Percentiles rank a stretch among this genome's conserved stretches.
Conservation (phyloP, 2,113 vertebrate species). For the Hydropotes inermis region DNA sequence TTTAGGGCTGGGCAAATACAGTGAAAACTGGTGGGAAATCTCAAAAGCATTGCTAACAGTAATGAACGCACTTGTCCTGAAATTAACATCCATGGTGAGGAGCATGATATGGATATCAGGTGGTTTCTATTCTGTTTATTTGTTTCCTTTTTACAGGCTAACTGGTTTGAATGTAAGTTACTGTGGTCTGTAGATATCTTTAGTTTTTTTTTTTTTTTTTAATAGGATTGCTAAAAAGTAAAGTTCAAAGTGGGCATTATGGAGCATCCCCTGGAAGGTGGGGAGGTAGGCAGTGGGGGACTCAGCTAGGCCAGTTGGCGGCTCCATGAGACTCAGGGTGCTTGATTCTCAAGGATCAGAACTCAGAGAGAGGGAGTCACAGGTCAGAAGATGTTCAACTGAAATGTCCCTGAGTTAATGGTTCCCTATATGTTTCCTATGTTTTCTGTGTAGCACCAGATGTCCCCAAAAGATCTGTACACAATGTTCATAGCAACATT, state of each 20-base stretch:
- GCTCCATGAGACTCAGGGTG: neutral
- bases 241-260: neutral
- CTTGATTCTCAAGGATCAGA: neutral
- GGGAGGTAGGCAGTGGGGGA: neutral
- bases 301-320: neutral
- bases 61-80: neutral
- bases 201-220: neutral
- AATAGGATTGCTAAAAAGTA: neutral
- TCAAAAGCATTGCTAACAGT: neutral
- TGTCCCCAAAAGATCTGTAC: neutral
- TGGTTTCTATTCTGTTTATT: conserved; percentile 27
- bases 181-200: neutral
- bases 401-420: neutral
- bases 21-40: neutral
- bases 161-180: conserved; percentile 14
- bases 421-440: neutral
- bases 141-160: neutral
- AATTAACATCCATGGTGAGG: neutral
- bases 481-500: neutral
- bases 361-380: neutral
- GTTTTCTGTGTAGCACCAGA: neutral
- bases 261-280: neutral
- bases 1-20: neutral
- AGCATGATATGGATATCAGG: neutral
- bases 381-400: neutral